Base-by-base conservation (phyloP, 2,888 invertebrate species). In the Toxonevra muliebris region DNA sequence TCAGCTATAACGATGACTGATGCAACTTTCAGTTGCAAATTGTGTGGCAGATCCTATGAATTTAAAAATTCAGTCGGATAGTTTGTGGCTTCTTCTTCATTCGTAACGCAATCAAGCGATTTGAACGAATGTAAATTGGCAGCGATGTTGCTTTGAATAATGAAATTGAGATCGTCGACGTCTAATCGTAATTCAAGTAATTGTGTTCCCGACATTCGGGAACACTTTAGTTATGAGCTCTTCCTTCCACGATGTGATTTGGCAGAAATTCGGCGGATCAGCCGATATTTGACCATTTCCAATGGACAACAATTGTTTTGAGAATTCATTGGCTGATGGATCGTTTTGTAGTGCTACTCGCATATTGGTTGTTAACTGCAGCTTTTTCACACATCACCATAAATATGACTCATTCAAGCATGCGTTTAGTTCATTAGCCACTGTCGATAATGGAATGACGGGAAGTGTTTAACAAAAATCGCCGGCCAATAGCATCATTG, bases 401-500 rank as follows among this genome's bases (percentile, higher is more conserved):
- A 66, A 66, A 45, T 54, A 43, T 41, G 17, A 61, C 60, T 40
- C 55, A 17, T 60, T 60, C 8, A 45, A 67, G n/a, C n/a, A n/a
- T 41, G 52, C 67, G 45, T 63, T 67, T 8, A 59, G 10, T 48
- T 59, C 59, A 40, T 62, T 40, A n/a, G 67, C 67, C 8, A 43
- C 40, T 10, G 59, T 60, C n/a, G 67, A 58, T 58, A 50, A 13
- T 2, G 59, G 59, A 53, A 59, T 67, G 2, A 66, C 62, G 12
- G 52, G 63, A 15, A 69, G 61, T 48, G 68, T 72, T 68, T 70
- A 68, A 2, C 70, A 62, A 52, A 69, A 71, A 64, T 69, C 71
- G 17, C 68, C 71, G 13, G 64, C 13, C 15, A 71, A 59, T 17
- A 69, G 50, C 53, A 71, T 64, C 55, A 73, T n/a, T 19, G 66